Base-by-base conservation (phyloP, 2,797 vertebrate genomes). In the Dendrocincla fuliginosa region DNA sequence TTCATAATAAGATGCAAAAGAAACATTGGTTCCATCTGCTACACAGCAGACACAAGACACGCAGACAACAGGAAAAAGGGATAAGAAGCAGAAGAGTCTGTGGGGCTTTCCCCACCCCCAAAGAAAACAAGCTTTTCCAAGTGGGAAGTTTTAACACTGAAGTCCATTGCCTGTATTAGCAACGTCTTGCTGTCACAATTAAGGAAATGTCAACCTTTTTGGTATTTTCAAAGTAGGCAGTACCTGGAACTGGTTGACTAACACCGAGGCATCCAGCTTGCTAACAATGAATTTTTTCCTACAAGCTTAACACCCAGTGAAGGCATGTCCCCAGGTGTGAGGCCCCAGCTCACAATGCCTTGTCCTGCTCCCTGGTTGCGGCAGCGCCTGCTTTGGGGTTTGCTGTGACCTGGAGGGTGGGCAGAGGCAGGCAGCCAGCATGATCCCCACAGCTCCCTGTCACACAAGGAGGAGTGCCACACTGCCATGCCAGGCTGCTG, bases 61-160 rank as follows among this genome's bases (percentile, higher is more conserved):
- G 44, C 60, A 77, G 56, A 74, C 14, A 41, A 32, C 16, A 81
- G 23, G 22, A 42, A 80, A 76, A 80, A 57, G 4, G 11, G 28
- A 7, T 25, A 53, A 87, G 30, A 33, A 88, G 22, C 28, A 73
- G 49, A 42, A 61, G 41, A 20, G 6, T n/a, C 84, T 59, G 30
- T 19, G 39, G 6, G 9, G 18, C 20, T 57, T n/a, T 28, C 6
- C 5, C 12, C 7, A 15, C 2, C 4, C 1, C 6, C 2, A 9
- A 73, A 56, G 11, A 18, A 37, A 11, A 3, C 6, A 30, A 67
- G 16, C 6, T 49, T 27, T 81, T 49, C n/a, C n/a, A 79, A 69
- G 32, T 5, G 18, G 17, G 28, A 64, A 57, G 18, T 9, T 69
- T 19, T n/a, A 49, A 52, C 15, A 39, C 7, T 25, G 11, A 65